Evolutionary conservation across 2,797 vertebrate species (phyloP).

Genomic region (Acrossocheilus wenchowensis): DNA sequence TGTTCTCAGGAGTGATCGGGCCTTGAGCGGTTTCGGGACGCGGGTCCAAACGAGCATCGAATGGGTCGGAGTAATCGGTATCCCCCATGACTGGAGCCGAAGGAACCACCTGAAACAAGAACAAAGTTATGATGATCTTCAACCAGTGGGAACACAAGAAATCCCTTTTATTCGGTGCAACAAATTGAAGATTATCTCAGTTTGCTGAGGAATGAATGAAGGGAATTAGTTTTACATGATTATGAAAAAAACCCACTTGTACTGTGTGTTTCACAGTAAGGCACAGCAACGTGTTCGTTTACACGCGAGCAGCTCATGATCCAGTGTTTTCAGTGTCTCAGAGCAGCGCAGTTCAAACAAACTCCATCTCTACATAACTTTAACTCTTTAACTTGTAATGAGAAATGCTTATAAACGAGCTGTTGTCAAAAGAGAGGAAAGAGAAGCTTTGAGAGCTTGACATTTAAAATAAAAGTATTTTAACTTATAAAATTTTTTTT

Average conservation of each 20-base stretch:
- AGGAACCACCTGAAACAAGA: constrained; percentile 72
- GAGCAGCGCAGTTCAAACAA: neutral
- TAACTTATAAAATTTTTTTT: no score
- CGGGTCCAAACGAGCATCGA: constrained; percentile 79
- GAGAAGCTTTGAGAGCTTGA: no score
- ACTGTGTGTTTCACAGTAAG: neutral
- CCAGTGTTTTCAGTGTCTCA: neutral
- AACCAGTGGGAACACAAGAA: constrained; percentile 47
- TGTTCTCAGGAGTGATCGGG: constrained; percentile 75
- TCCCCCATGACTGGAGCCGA: constrained; percentile 73
- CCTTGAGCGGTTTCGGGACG: constrained; percentile 64
- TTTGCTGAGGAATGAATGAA: constrained; percentile 5
- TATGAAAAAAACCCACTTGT: neutral
- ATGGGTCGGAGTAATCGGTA: constrained; percentile 90
- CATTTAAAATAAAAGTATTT: no score
- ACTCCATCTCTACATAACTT: no score
- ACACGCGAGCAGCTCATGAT: neutral
- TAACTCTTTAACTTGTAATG: no score
- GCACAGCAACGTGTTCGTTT: no score
- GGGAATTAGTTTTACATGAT: neutral
- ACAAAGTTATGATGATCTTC: neutral
- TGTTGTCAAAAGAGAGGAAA: no score
- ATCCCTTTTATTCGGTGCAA: neutral
- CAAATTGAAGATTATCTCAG: neutral
- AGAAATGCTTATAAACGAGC: no score